phyloP scores from a whole-genome alignment of 2,888 invertebrate species.

The Eupsilia transversa region DNA sequence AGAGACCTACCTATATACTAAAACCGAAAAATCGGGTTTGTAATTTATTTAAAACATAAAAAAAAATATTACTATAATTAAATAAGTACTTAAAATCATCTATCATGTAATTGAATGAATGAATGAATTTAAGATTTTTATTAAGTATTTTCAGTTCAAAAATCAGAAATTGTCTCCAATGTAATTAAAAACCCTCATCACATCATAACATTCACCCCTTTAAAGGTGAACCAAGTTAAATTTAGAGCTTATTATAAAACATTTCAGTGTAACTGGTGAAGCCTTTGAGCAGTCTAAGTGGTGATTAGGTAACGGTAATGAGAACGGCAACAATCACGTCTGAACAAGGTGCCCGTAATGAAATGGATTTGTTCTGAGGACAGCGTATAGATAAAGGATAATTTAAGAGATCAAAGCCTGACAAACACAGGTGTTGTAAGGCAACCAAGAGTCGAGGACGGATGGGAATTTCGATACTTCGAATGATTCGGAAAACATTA shows the following conservation, averaged over 20 bases:
- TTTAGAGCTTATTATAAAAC: slow-evolving; percentile 46
- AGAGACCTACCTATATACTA: too few relatives aligned
- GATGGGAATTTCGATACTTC: background rate
- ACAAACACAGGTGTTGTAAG: slow-evolving; percentile 75
- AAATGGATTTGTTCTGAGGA: slow-evolving; percentile 59
- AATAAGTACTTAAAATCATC: too few relatives aligned
- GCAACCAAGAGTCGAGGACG: slow-evolving; percentile 47
- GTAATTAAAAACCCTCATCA: background rate
- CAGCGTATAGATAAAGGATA: slow-evolving; percentile 74
- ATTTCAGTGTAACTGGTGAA: slow-evolving; percentile 33
- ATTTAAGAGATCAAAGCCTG: slow-evolving; percentile 81
- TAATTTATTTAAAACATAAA: too few relatives aligned
- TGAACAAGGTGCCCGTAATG: slow-evolving; percentile 42
- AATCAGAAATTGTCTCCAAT: background rate
- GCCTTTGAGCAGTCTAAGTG: slow-evolving; percentile 63
- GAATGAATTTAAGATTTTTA: background rate
- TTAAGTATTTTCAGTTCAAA: background rate
- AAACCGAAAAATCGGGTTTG: too few relatives aligned
- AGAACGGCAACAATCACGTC: slow-evolving; percentile 67
- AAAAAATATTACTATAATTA: too few relatives aligned
- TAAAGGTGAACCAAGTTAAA: slow-evolving; percentile 23
- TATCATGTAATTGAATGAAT: too few relatives aligned
- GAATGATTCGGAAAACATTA: background rate
- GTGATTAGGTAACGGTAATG: slow-evolving; percentile 67
- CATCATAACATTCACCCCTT: slow-evolving; percentile 3